phyloP scores from a whole-genome alignment of 2,888 invertebrate genomes.

The Cheilosia vulpina region DNA sequence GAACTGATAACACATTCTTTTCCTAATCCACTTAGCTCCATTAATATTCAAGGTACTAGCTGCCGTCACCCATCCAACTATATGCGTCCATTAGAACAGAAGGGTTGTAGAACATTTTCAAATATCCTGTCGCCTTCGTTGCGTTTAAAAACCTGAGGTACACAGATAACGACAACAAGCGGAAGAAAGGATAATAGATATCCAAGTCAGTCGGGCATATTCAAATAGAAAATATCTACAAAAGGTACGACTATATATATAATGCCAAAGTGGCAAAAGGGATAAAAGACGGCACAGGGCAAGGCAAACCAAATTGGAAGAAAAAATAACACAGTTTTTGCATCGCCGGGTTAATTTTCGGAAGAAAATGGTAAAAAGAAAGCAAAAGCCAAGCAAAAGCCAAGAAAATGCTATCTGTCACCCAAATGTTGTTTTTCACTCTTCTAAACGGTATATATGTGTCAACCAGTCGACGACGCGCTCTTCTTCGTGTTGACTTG shows the following conservation, averaged over 20 bases:
- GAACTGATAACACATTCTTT: constrained; percentile 59
- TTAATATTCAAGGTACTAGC: constrained; percentile 50
- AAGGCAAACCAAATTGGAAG: constrained; percentile 1
- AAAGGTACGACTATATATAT: constrained; percentile 15
- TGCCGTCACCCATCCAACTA: constrained; percentile 9
- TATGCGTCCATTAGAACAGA: constrained; percentile 36
- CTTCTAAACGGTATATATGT: constrained; percentile 53
- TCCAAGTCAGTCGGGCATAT: constrained; percentile 48
- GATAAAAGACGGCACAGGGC: constrained; percentile 39
- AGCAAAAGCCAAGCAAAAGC: constrained; percentile 29
- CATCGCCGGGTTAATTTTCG: constrained; percentile 64
- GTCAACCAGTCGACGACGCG: constrained; percentile 50
- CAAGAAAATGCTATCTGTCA: constrained; percentile 62
- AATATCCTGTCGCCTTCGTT: constrained; percentile 44
- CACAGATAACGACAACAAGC: constrained; percentile 48
- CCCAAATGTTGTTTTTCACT: constrained; percentile 61
- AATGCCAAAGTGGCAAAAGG: constrained; percentile 37
- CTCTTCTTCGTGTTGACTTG: constrained; percentile 47
- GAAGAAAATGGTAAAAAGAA: constrained; percentile 16
- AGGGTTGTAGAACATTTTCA: constrained; percentile 44
- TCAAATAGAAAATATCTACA: constrained; percentile 49
- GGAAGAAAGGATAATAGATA: constrained; percentile 58
- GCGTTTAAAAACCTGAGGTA: constrained; percentile 51
- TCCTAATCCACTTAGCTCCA: constrained; percentile 62
- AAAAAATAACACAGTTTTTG: constrained; percentile 24